A percentile compares a stretch with the other conserved stretches of the same genome.
These are phyloP conservation scores for Eremobia ochroleuca DNA, from an alignment of 2,888 invertebrate genomes.

Conservation along the genomic window DNA sequence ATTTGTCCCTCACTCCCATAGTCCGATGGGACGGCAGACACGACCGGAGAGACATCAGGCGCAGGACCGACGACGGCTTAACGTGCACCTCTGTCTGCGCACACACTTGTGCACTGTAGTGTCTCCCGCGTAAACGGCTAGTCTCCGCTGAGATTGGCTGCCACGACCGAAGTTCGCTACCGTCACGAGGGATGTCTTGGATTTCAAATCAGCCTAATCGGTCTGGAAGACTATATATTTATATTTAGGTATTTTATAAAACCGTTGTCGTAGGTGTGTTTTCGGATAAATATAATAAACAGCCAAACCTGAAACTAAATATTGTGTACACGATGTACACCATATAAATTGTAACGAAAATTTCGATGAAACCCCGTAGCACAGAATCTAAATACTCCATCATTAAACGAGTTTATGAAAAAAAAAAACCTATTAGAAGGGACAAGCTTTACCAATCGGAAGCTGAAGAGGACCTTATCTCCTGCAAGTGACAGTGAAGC, in stretches of 20 bases:
- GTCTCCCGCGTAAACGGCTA: not conserved
- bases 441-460: slow-evolving; percentile 13
- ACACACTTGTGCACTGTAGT: not conserved
- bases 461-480: not conserved
- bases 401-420: not conserved
- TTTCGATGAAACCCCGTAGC: not conserved
- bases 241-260: not conserved
- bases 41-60: not conserved
- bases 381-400: not conserved
- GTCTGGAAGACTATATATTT: not conserved
- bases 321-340: not conserved
- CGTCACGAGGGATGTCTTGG: not conserved
- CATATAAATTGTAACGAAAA: not conserved
- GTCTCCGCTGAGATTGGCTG: not conserved
- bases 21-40: not conserved
- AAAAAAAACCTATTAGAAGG: slow-evolving; percentile 2
- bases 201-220: not conserved
- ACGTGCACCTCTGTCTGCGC: not conserved
- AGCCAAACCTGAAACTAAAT: not conserved
- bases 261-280: not conserved
- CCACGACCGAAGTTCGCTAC: not conserved
- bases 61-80: too few species aligned
- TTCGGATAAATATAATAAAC: not conserved
- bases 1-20: too few species aligned
- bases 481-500: slow-evolving; percentile 23